Evolutionary conservation across 2,888 invertebrate species (phyloP), one percentile per base, ranked within the genome.

Genomic region (Allacma fusca): DNA sequence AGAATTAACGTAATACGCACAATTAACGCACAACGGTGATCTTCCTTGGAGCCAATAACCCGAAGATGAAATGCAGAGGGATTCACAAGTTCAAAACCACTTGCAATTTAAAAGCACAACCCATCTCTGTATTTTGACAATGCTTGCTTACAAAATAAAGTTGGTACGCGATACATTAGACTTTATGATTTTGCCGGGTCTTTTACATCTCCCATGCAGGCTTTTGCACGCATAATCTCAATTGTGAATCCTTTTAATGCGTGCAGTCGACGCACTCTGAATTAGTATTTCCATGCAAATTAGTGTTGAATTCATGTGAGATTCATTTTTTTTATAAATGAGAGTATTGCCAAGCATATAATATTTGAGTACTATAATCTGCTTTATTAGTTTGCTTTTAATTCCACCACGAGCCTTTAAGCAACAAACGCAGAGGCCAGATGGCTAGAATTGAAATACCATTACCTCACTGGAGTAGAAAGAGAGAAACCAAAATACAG

Each of bases 1-100:
- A 9, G 2, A 62, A 62, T 26, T 62, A 62, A 9, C 23, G 21
- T 34, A 28, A 29, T 23, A 40, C 40, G 40, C 68, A 68, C 29
- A 68, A 68, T 68, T 68, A 68, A 68, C 68, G 68, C 68, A 68
- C 68, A 68, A 68, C 68, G 68, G 68, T 40, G 68, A 68, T 29
- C 40, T 23, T 28, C 67, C n/a, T 26, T 4, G 40, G 68, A 68
- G 68, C 29, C 68, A 68, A 68, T 68, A 68, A 68, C 68, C 68
- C 29, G 12, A 13, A 68, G 68, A 68, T 68, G 34, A 68, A 68
- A 68, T 68, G 68, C 68, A 29, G 29, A 65, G 26, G n/a, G 65
- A 65, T 50, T 50, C 50, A 50, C 50, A 65, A 65, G 50, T 50
- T 50, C 50, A 50, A 50, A 50, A 50, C 28, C 26, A 28, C 29